Conservation (phyloP, 2,888 invertebrate genomes). For the Portevinia maculata region DNA sequence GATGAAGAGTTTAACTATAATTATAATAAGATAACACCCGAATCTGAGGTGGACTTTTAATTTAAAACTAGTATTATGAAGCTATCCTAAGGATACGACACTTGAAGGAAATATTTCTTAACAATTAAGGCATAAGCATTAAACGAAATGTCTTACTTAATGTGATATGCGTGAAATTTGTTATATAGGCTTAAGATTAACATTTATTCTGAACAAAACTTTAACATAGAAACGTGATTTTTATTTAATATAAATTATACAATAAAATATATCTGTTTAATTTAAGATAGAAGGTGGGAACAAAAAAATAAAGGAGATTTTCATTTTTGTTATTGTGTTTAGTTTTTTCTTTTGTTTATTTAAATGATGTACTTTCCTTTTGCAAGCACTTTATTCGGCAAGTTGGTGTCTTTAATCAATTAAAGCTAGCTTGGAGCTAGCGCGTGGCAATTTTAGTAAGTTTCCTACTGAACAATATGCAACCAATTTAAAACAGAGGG, state of each 20-base stretch:
- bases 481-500: too few species aligned
- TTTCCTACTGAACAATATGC: too few species aligned
- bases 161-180: constrained; percentile 75
- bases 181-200: constrained; percentile 56
- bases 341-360: constrained; percentile 16
- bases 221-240: constrained; percentile 31
- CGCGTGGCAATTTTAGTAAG: too few species aligned
- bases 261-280: constrained; percentile 9
- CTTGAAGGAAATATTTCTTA: constrained; percentile 13
- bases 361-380: neutral
- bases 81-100: constrained; percentile 28
- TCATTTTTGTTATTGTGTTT: constrained; percentile 58
- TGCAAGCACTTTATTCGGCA: constrained; percentile 8
- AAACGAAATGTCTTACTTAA: constrained; percentile 71
- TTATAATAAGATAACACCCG: constrained; percentile 47
- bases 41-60: constrained; percentile 45
- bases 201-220: constrained; percentile 24
- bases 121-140: constrained; percentile 32
- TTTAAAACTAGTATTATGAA: constrained; percentile 9
- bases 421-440: neutral
- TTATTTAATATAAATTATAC: constrained; percentile 46
- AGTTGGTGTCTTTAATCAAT: neutral
- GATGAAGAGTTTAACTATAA: constrained; percentile 76
- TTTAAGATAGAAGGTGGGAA: constrained; percentile 1
- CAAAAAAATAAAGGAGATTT: constrained; percentile 58